Evolutionary conservation across 1,140 invertebrate genomes (phyloP).

Genomic region (Lepidurus packardi): DNA sequence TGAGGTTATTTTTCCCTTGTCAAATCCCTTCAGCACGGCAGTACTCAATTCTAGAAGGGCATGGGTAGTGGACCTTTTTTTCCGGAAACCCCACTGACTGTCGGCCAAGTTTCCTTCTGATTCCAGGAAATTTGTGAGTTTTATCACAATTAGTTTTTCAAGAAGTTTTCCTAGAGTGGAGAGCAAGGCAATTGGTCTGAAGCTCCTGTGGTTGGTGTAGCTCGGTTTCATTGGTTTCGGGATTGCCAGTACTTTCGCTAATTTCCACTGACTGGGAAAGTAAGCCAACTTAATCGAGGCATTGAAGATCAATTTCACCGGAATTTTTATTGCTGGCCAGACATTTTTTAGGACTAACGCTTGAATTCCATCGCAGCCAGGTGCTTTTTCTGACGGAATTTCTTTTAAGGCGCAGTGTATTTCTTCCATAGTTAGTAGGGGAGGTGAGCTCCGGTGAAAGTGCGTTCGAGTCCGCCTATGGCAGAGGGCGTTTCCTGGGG

Average conservation of each 20-base stretch:
- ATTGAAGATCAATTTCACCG: background rate
- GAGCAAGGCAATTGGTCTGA: background rate
- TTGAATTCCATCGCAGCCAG: too few relatives aligned
- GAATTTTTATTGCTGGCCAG: too few relatives aligned
- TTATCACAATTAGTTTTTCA: background rate
- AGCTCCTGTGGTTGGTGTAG: background rate
- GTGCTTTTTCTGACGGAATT: too few relatives aligned
- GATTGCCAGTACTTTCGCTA: background rate
- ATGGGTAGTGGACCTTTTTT: background rate
- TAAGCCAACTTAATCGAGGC: background rate
- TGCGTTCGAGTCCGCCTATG: too few relatives aligned
- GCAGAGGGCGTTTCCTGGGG: too few relatives aligned
- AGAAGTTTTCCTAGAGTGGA: background rate
- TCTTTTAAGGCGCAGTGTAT: too few relatives aligned
- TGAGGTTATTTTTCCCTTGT: background rate
- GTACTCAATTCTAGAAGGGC: background rate
- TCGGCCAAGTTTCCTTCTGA: background rate
- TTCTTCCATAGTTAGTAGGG: too few relatives aligned
- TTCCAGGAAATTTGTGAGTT: background rate
- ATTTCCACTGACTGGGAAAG: background rate
- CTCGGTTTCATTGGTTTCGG: background rate
- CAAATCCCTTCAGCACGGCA: background rate
- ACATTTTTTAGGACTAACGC: too few relatives aligned
- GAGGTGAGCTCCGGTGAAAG: too few relatives aligned
- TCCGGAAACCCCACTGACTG: background rate